A percentile compares a stretch with the other conserved stretches of the same genome.
Conservation (phyloP, 2,797 vertebrate species). For the Enteromius radiatus region DNA sequence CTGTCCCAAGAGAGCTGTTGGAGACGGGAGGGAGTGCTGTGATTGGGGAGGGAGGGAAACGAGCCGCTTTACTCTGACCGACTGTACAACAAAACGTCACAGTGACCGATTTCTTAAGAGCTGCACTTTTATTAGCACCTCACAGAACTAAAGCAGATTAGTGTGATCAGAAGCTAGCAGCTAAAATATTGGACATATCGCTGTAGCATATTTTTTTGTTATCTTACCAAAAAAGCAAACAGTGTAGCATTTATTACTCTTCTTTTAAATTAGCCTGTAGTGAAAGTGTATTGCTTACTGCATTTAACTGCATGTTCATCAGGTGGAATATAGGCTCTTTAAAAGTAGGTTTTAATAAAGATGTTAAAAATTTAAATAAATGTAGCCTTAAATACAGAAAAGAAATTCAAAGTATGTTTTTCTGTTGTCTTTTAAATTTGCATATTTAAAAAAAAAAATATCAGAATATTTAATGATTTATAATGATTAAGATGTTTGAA, state of each 20-base stretch:
- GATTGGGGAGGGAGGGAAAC: constrained; percentile 14
- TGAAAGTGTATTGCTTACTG: background rate
- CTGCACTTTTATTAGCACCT: background rate
- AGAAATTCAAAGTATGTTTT: background rate
- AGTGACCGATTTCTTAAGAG: background rate
- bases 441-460: background rate
- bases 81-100: background rate
- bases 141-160: background rate
- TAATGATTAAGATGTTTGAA: background rate
- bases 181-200: background rate
- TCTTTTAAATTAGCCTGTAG: background rate
- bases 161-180: background rate
- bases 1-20: constrained; percentile 76
- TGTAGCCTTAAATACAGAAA: background rate
- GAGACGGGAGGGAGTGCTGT: constrained; percentile 67
- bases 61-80: constrained; percentile 11
- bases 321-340: background rate
- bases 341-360: background rate
- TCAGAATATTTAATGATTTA: background rate
- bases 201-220: background rate
- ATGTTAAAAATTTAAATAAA: background rate
- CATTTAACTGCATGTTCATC: background rate
- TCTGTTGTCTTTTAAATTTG: background rate
- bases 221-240: too few relatives aligned
- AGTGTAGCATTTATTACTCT: background rate